Conservation (phyloP, 2,888 invertebrate genomes). For the Macaria notata region DNA sequence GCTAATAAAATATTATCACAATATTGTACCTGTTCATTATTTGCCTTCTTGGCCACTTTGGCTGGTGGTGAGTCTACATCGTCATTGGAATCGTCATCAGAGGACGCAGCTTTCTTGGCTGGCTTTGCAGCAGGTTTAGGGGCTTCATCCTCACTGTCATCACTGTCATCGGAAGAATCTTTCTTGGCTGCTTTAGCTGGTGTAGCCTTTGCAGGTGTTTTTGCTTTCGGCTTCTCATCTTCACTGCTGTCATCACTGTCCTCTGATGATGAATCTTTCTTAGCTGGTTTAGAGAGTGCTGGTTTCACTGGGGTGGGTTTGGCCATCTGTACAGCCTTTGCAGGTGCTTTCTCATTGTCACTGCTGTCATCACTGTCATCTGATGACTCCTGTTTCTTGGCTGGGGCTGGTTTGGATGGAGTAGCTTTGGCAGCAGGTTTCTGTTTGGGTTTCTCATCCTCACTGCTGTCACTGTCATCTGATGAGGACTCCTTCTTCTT, state of each 20-base stretch:
- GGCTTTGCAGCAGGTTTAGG: conserved; percentile 34
- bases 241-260: conserved; percentile 58
- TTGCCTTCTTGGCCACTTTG: conserved; percentile 39
- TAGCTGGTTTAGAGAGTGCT: conserved; percentile 32
- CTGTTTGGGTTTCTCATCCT: conserved; percentile 43
- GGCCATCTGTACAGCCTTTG: conserved; percentile 35
- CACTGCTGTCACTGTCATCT: conserved; percentile 65
- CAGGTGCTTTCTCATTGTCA: conserved; percentile 49
- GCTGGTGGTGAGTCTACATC: conserved; percentile 33
- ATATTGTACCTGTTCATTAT: conserved; percentile 40
- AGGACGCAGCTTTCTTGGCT: conserved; percentile 34
- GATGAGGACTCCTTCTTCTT: conserved; percentile 50
- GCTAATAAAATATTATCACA: too few species aligned
- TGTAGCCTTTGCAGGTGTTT: conserved; percentile 30
- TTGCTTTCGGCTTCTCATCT: conserved; percentile 50
- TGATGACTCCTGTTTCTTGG: conserved; percentile 56
- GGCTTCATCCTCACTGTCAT: conserved; percentile 38
- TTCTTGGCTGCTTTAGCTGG: conserved; percentile 33
- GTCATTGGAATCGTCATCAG: conserved; percentile 43
- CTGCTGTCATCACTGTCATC: conserved; percentile 60
- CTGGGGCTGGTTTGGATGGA: conserved; percentile 35
- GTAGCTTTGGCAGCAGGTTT: conserved; percentile 28
- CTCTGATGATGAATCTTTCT: conserved; percentile 51
- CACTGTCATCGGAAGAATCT: conserved; percentile 47
- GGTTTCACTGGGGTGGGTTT: conserved; percentile 43